Conservation (phyloP, 2,113 vertebrate species). For the Malurus elegans region DNA sequence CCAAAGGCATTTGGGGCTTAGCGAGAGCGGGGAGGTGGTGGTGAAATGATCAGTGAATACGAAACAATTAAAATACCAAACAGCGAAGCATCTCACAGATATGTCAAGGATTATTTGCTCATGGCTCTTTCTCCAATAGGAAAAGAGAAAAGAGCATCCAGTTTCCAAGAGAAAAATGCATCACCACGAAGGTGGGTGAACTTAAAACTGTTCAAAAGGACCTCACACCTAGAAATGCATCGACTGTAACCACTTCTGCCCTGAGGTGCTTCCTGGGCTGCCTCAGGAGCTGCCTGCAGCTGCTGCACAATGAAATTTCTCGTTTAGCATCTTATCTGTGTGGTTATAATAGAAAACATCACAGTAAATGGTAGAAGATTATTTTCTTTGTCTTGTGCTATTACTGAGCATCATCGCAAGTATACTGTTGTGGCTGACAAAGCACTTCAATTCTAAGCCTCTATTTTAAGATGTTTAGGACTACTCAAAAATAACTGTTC, state of each 20-base stretch:
- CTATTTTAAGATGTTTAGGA: constrained; percentile 19
- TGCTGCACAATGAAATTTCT: not conserved
- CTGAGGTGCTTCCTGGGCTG: not conserved
- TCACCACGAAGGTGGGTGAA: not conserved
- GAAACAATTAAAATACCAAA: not conserved
- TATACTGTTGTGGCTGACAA: not conserved
- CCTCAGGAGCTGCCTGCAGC: not conserved
- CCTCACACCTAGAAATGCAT: not conserved
- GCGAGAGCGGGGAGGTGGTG: not conserved
- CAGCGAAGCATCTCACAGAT: not conserved
- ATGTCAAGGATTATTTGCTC: not conserved
- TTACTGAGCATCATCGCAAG: not conserved
- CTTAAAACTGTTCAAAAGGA: not conserved
- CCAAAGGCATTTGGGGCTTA: not conserved
- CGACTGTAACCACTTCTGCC: not conserved
- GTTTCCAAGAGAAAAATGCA: not conserved
- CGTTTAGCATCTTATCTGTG: not conserved
- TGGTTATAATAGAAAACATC: not conserved
- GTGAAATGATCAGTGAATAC: not conserved
- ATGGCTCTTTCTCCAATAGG: not conserved
- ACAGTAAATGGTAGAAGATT: not conserved
- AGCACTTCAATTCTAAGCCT: not conserved
- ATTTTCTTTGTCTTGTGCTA: constrained; percentile 8
- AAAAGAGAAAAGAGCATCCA: not conserved
- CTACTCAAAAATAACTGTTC: constrained; percentile 18